Evolutionary conservation across 37 sponge, comb jelly and placozoan genomes (phyloP).

Genomic region (Diacarnus erythraeanus): DNA sequence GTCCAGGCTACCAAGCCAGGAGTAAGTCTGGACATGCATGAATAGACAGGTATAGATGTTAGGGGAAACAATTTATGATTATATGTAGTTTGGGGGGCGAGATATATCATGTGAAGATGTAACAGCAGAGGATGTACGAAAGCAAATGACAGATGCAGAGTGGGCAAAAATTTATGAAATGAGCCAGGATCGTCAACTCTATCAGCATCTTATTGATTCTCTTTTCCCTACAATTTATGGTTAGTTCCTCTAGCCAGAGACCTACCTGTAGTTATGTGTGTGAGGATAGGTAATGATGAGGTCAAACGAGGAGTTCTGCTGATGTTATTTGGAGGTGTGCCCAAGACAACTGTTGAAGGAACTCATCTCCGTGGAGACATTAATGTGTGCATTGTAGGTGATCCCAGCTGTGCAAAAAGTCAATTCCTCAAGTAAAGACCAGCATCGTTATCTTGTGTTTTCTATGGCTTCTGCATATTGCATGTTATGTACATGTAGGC

Average conservation of each 20-base stretch:
- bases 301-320: constrained; percentile 95
- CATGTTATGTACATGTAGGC: constrained; percentile 44
- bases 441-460: neutral
- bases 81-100: constrained; percentile 71
- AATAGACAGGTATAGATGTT: neutral
- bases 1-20: constrained; percentile 67
- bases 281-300: constrained; percentile 92
- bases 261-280: neutral
- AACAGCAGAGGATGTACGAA: constrained; percentile 76
- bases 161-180: constrained; percentile 90
- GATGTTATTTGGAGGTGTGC: constrained; percentile 99
- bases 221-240: constrained; percentile 99
- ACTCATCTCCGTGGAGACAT: constrained; percentile 97
- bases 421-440: constrained; percentile 93
- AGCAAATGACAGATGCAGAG: constrained; percentile 79
- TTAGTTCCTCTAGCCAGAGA: neutral
- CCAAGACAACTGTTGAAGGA: constrained; percentile 92
- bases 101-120: constrained; percentile 72
- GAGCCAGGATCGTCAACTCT: constrained; percentile 91
- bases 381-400: constrained; percentile 98
- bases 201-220: constrained; percentile 87
- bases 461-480: no score
- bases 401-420: constrained; percentile 98
- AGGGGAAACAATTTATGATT: neutral
- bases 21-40: constrained; percentile 20